Base-by-base conservation (phyloP, 2,113 vertebrate species). In the Saccopteryx bilineata region DNA sequence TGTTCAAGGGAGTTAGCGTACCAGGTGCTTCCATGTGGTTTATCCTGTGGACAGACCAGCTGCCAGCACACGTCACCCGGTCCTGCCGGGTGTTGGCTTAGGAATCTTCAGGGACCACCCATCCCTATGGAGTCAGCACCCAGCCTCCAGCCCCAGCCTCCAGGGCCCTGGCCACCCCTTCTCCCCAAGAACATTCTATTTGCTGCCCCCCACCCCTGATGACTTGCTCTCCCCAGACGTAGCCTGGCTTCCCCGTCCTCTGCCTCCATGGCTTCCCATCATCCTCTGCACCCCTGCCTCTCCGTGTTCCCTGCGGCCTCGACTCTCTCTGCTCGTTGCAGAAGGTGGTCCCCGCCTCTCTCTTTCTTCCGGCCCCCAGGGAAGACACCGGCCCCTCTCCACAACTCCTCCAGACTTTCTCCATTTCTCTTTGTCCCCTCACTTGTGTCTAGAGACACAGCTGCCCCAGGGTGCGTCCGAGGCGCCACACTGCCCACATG, bases 351-450 rank as follows among this genome's bases (percentile, higher is more conserved):
- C 28, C 7, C 9, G 21, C 12, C 26, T 6, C 9, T 11, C 23
- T n/a, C n/a, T 24, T 26, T 74, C 85, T n/a, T 7, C 21, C 24
- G 0, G 5, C 10, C 39, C 33, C 68, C 21, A n/a, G 58, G 26
- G 28, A 28, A 72, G 79, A 69, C 0, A 7, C 21, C 0, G 4
- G 84, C 7, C 15, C n/a, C 54, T 48, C 66, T 1, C 33, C 24
- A 24, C 33, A 21, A 58, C 9, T 46, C n/a, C 11, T 0, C 10
- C 21, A 52, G 10, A 9, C 0, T 79, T 26, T 26, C 9, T 72
- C 56, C 19, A 21, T 26, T 61, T 56, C 84, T 71, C 9, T 33
- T 17, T 75, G 17, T 9, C 28, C 46, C 39, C 24, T 24, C 18
- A 6, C 18, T 0, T 11, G 2, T 18, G 52, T 91, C 54, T 66